phyloP scores from a whole-genome alignment of 2,888 invertebrate species.

The Callyntrura guangdongensis region DNA sequence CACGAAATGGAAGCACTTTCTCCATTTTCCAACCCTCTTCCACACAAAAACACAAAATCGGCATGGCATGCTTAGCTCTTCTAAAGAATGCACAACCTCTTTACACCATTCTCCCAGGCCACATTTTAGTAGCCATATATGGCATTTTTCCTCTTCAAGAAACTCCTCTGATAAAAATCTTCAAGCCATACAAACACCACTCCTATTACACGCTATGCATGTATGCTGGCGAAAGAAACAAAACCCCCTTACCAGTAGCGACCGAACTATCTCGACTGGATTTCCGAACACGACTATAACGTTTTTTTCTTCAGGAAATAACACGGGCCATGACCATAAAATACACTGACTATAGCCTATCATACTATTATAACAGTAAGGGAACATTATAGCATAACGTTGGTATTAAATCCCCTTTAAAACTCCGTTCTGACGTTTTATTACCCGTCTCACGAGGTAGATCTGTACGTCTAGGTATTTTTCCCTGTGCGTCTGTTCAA shows the following conservation, averaged over 20 bases:
- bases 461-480: not conserved
- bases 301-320: not conserved
- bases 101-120: not conserved
- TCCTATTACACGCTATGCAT: not conserved
- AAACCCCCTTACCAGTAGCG: not conserved
- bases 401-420: not conserved
- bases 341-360: constrained; percentile 19
- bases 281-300: constrained; percentile 37
- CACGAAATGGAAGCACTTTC: constrained; percentile 62
- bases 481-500: not conserved
- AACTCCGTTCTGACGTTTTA: constrained; percentile 25
- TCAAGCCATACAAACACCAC: too few species aligned
- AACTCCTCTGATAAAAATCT: constrained; percentile 60
- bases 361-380: not conserved
- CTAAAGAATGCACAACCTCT: not conserved
- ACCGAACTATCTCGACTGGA: constrained; percentile 55
- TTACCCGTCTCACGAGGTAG: constrained; percentile 30
- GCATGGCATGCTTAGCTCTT: not conserved
- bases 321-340: constrained; percentile 37
- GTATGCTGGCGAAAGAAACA: not conserved
- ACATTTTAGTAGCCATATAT: not conserved
- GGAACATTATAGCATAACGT: not conserved
- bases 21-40: not conserved
- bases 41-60: not conserved
- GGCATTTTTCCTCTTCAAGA: constrained; percentile 42